These are phyloP conservation scores for Drosophila kanekoi DNA, from an alignment of 2,888 invertebrate species.

Conservation along the genomic window DNA sequence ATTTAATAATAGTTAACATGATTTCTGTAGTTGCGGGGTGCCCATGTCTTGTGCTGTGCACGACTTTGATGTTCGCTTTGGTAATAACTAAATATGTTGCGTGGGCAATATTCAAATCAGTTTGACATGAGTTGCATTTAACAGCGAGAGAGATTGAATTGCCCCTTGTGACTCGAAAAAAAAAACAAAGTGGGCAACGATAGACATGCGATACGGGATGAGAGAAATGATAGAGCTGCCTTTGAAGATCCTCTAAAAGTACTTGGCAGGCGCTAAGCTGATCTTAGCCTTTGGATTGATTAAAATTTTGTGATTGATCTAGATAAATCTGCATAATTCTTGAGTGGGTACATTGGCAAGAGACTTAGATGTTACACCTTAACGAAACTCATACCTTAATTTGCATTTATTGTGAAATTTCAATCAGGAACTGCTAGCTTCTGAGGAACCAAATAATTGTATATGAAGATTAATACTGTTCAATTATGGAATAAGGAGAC, in stretches of 20 bases:
- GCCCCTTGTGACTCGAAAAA: conserved; percentile 6
- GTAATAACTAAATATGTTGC: conserved; percentile 60
- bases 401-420: too few species aligned
- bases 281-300: conserved; percentile 33
- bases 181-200: conserved; percentile 26
- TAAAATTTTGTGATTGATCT: conserved; percentile 35
- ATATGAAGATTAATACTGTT: too few species aligned
- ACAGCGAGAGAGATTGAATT: conserved; percentile 40
- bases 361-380: too few species aligned
- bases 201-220: conserved; percentile 40
- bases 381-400: too few species aligned
- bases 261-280: conserved; percentile 56
- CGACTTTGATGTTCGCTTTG: conserved; percentile 74
- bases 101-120: conserved; percentile 75
- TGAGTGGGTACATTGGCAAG: neutral
- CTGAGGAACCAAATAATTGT: too few species aligned
- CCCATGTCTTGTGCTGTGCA: conserved; percentile 55
- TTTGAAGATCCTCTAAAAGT: conserved; percentile 16
- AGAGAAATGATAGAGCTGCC: neutral
- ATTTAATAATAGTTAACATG: conserved; percentile 80
- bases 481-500: too few species aligned
- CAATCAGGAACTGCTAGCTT: too few species aligned
- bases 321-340: conserved; percentile 10
- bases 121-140: conserved; percentile 54
- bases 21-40: conserved; percentile 54